Base-by-base conservation (phyloP, 2,113 vertebrate genomes). In the Terrapene triunguis region DNA sequence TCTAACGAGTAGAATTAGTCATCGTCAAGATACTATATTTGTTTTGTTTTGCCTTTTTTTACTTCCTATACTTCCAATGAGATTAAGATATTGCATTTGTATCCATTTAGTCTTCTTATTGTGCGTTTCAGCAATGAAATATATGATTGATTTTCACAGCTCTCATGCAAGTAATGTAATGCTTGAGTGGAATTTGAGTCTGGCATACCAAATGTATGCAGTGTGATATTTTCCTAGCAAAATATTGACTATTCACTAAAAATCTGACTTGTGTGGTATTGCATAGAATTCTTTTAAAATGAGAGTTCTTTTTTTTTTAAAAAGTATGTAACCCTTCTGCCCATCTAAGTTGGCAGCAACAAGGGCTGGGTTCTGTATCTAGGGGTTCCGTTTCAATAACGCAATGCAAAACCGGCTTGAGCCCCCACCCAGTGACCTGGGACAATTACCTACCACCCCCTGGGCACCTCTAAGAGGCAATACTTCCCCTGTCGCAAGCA, bases 1-100 rank as follows among this genome's bases (percentile, higher is more conserved):
- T 13, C 10, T 35, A 65, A 54, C 35, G 3, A 86, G 27, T 47
- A 0, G 0, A 6, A 53, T 54, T 32, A 72, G 27, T 76, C 24
- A 13, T 10, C 69, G 42, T 50, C 2, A 5, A 95, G 32, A 62
- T 55, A 55, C 42, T 9, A 16, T 51, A 48, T 19, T 81, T 12
- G 21, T 21, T 35, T 59, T 59, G 57, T 29, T 29, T 62, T 62
- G 25, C 78, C 78, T 1, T 89, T 47, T 17, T 50, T 81, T 51
- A 51, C 29, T 80, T 55, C 13, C 74, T 80, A 6, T 32, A 38
- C 22, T 91, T 38, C 5, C 25, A 84, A 91, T 27, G 47, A 80
- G 9, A 29, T 55, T 83, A 69, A 82, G 50, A 38, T 29, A 29
- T 10, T 8, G 19, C 55, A 8, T 35, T n/a, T 69, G 35, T 69